Conservation (phyloP, 2,113 vertebrate genomes). For the Rhinoptilus africanus region DNA sequence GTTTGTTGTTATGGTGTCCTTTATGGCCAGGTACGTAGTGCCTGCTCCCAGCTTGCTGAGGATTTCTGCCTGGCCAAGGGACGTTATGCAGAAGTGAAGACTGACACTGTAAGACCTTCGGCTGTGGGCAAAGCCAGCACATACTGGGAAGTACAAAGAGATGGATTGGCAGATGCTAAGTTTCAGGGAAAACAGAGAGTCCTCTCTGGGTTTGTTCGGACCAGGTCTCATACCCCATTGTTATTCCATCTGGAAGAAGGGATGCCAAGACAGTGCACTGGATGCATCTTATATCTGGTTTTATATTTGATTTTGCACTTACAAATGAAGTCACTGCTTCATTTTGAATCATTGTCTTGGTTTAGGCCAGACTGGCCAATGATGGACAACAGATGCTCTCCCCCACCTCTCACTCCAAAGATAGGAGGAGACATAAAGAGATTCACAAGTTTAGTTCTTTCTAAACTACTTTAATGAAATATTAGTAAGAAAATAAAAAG, state of each 20-base stretch:
- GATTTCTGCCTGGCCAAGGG: not conserved
- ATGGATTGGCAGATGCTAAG: not conserved
- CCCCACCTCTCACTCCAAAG: too few relatives aligned
- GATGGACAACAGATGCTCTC: too few relatives aligned
- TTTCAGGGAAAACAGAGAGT: not conserved
- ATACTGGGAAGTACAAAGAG: not conserved
- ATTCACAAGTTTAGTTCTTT: too few relatives aligned
- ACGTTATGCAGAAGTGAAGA: not conserved
- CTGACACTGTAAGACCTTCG: fast-evolving
- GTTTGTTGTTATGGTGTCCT: not conserved
- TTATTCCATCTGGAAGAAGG: not conserved
- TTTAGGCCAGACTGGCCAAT: too few relatives aligned
- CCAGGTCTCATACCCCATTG: not conserved
- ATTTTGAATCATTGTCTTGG: not conserved
- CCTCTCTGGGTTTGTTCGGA: not conserved
- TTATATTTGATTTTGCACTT: not conserved
- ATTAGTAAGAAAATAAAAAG: too few relatives aligned
- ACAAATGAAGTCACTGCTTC: not conserved
- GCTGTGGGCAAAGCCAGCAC: not conserved
- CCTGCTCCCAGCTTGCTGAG: not conserved
- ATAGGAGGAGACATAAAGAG: too few relatives aligned
- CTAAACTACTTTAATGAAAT: too few relatives aligned
- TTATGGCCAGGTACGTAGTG: not conserved
- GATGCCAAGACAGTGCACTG: not conserved
- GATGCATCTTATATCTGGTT: not conserved